Base-by-base conservation (phyloP, 2,888 invertebrate species). In the Plebejus argus region DNA sequence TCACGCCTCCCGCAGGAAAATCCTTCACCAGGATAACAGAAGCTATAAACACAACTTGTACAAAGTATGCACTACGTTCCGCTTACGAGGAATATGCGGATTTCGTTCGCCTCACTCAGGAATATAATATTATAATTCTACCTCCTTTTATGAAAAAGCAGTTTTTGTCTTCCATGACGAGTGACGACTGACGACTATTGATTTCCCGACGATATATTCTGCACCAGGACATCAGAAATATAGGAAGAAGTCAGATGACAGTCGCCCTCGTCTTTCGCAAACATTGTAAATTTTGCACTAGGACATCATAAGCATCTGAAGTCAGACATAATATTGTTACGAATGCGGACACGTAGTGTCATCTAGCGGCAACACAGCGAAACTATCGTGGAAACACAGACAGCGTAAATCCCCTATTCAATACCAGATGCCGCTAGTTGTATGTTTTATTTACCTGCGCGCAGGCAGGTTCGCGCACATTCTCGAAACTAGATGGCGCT, bases 1-100 rank as follows among this genome's bases (percentile, higher is more conserved):
- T n/a, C n/a, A n/a, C 58, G 58, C 58, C 58, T 58, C 58, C 20
- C 58, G 7, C 58, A 58, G 58, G 58, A 58, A 58, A 58, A 58
- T 58, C 20, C 58, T 58, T 58, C 20, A 58, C 58, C 58, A 58
- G 58, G 58, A 7, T 20, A 58, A 20, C 58, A 58, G n/a, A 58
- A 10, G 58, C n/a, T 58, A 58, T 20, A 58, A 58, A 20, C 58
- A 53, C 3, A 4, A 53, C 18, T 18, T 53, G 53, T 18, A 53
- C 53, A 18, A 45, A 53, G 15, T 53, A 18, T 18, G 4, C 1
- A 49, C 15, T 15, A 5, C 1, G 53, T 18, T 18, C 18, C 18
- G 15, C 5, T 53, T 53, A 18, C 53, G 15, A 49, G 8, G 53
- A 53, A 53, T 53, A 8, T 10, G 20, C 23, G 58, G n/a, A 20